Percentiles rank a stretch among this genome's conserved stretches.
Evolutionary conservation across 2,797 vertebrate species (phyloP).

Genomic region (Poliocrania exsul): DNA sequence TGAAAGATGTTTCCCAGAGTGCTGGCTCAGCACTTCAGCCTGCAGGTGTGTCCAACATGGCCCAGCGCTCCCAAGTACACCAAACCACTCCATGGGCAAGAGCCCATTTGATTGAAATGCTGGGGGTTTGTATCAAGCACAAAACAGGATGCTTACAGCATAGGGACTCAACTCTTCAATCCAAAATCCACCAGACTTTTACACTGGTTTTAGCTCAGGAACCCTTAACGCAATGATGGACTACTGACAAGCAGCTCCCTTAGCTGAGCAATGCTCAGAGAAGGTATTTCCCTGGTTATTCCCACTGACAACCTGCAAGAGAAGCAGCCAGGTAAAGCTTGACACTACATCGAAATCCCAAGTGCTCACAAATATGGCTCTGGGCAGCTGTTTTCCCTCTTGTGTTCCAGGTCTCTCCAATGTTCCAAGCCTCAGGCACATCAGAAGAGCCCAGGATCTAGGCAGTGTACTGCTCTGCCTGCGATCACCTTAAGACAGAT

Average conservation of each 20-base stretch:
- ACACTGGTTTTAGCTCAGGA: background rate
- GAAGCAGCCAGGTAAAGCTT: background rate
- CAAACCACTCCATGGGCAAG: accelerated
- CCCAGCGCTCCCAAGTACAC: background rate
- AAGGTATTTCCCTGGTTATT: background rate
- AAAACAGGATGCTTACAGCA: background rate
- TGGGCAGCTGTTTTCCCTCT: background rate
- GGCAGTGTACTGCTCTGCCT: accelerated
- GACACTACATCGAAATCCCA: background rate
- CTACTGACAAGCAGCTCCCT: background rate
- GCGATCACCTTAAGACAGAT: background rate
- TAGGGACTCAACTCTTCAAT: background rate
- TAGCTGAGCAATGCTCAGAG: background rate
- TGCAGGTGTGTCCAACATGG: background rate
- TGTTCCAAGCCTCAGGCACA: background rate
- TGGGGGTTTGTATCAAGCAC: background rate
- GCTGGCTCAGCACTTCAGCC: background rate
- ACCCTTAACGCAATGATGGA: background rate
- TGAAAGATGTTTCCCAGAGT: background rate
- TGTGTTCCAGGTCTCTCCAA: background rate
- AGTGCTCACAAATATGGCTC: accelerated
- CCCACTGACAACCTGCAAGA: background rate
- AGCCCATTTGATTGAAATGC: background rate
- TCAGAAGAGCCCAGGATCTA: background rate
- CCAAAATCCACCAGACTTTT: background rate